Conservation (phyloP, 2,888 invertebrate genomes). For the Brachyopa scutellaris region DNA sequence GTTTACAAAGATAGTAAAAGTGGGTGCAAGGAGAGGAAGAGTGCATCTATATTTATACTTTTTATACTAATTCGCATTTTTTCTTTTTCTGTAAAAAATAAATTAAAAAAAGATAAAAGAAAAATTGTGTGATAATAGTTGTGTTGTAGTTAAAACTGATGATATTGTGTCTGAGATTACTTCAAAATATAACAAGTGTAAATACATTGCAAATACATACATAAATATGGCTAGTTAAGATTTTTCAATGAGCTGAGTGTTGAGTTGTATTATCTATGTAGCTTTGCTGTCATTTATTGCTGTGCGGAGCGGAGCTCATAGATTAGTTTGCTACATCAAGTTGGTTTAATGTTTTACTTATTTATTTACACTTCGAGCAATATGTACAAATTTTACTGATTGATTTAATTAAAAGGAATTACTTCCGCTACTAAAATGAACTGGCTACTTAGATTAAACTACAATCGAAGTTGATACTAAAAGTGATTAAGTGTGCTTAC, state of each 20-base stretch:
- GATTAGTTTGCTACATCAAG: slow-evolving; percentile 39
- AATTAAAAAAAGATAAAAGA: slow-evolving; percentile 49
- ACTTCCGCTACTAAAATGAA: too few relatives aligned
- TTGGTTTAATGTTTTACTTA: slow-evolving; percentile 14
- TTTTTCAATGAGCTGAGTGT: slow-evolving; percentile 16
- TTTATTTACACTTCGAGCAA: slow-evolving; percentile 18
- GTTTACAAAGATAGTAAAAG: slow-evolving; percentile 29
- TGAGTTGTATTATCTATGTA: neutral
- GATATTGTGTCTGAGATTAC: slow-evolving; percentile 16
- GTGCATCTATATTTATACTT: slow-evolving; percentile 39
- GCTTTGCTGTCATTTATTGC: slow-evolving; percentile 6
- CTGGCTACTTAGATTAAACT: too few relatives aligned
- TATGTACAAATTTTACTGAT: neutral
- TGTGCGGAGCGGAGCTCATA: neutral
- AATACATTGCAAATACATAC: slow-evolving; percentile 43
- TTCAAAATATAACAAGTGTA: slow-evolving; percentile 27
- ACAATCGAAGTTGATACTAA: too few relatives aligned
- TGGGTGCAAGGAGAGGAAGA: slow-evolving; percentile 39
- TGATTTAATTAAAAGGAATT: too few relatives aligned
- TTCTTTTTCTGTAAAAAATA: slow-evolving; percentile 68
- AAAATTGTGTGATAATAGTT: slow-evolving; percentile 32
- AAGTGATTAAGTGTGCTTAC: too few relatives aligned
- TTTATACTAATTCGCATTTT: slow-evolving; percentile 69
- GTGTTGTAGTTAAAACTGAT: neutral
- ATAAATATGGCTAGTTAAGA: slow-evolving; percentile 8